Percentiles rank a stretch among this genome's conserved stretches.
These are phyloP conservation scores for Seriola quinqueradiata DNA, from an alignment of 2,113 vertebrate species.

Conservation along the genomic window DNA sequence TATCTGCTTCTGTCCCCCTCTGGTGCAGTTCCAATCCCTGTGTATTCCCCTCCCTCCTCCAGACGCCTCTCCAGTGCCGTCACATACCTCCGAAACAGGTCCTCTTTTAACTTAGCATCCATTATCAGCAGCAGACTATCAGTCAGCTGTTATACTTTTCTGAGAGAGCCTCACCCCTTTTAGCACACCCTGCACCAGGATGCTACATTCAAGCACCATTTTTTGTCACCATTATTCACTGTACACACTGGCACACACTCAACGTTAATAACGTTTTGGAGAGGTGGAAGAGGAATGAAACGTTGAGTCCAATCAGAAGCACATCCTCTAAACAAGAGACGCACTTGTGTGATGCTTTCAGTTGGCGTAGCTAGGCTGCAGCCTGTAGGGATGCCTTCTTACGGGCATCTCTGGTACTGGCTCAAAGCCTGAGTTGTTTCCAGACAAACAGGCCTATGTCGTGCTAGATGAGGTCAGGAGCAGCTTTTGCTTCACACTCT, in stretches of 20 bases:
- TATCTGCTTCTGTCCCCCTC: slow-evolving; percentile 82
- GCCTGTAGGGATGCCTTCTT: slow-evolving; percentile 59
- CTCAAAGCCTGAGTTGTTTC: slow-evolving; percentile 57
- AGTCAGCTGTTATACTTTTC: slow-evolving; percentile 73
- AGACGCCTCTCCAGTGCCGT: slow-evolving; percentile 92
- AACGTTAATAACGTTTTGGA: slow-evolving; percentile 44
- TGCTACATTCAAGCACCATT: slow-evolving; percentile 72
- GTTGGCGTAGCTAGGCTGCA: slow-evolving; percentile 65
- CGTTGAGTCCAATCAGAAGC: slow-evolving; percentile 65
- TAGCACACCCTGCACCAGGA: slow-evolving; percentile 71
- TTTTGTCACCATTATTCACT: slow-evolving; percentile 68
- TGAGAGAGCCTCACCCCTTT: slow-evolving; percentile 68
- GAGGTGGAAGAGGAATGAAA: slow-evolving; percentile 40
- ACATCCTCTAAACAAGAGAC: slow-evolving; percentile 61
- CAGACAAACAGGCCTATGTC: slow-evolving; percentile 47
- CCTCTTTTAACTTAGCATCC: slow-evolving; percentile 98
- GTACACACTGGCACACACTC: slow-evolving; percentile 48
- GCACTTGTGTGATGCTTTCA: slow-evolving; percentile 49
- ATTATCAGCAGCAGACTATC: slow-evolving; percentile 84
- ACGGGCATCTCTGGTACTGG: slow-evolving; percentile 65
- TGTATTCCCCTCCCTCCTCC: slow-evolving; percentile 82
- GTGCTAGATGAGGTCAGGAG: slow-evolving; percentile 39
- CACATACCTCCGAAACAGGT: slow-evolving; percentile 96
- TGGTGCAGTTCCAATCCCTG: slow-evolving; percentile 69
- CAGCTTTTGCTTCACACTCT: slow-evolving; percentile 28